Conservation (phyloP, 2,888 invertebrate genomes). For the Drosophila kuntzei region DNA sequence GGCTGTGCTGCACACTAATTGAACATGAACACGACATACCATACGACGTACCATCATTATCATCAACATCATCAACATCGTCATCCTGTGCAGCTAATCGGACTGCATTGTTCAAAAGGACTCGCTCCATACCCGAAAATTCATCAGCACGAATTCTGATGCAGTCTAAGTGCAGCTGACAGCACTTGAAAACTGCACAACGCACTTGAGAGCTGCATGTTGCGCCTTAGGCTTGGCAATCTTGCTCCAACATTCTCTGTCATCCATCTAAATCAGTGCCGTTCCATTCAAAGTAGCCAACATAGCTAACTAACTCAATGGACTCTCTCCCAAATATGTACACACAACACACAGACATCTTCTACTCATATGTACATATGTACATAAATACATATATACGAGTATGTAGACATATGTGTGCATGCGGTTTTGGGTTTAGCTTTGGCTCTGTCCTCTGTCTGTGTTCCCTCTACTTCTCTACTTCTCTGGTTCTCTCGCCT, state of each 20-base stretch:
- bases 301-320: conserved; percentile 5
- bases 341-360: conserved; percentile 1
- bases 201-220: conserved; percentile 47
- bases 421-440: conserved; percentile 52
- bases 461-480: not conserved
- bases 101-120: conserved; percentile 19
- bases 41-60: conserved; percentile 2
- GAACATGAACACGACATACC: conserved; percentile 73
- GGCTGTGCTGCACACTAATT: conserved; percentile 66
- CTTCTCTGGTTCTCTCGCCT: not conserved
- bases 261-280: conserved; percentile 68
- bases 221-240: conserved; percentile 55
- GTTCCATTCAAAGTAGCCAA: conserved; percentile 40
- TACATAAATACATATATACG: not conserved
- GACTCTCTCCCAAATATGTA: not conserved
- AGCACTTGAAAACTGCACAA: conserved; percentile 70
- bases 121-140: conserved; percentile 44
- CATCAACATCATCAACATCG: conserved; percentile 26
- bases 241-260: conserved; percentile 30
- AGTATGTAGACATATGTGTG: conserved; percentile 29
- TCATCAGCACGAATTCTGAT: conserved; percentile 64
- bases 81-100: conserved; percentile 30
- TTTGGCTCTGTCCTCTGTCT: conserved; percentile 12
- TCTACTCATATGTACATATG: conserved; percentile 1
- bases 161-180: conserved; percentile 71